Conservation (phyloP, 2,888 invertebrate species). For the Ophion costatus region DNA sequence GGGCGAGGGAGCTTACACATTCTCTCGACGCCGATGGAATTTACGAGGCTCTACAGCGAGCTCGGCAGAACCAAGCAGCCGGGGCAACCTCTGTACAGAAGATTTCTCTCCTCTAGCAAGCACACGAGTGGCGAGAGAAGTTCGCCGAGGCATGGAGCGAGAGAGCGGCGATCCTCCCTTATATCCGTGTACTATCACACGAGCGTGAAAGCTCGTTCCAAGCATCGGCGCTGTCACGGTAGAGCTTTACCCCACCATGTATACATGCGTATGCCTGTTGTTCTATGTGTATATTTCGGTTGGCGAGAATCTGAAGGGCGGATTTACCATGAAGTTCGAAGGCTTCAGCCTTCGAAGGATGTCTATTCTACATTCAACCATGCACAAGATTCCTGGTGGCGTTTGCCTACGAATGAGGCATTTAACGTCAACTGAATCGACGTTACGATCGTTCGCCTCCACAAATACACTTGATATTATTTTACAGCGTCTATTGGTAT, state of each 20-base stretch:
- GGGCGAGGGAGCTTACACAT: slow-evolving; percentile 60
- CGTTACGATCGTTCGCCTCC: background rate
- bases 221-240: slow-evolving; percentile 53
- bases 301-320: slow-evolving; percentile 8
- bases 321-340: background rate
- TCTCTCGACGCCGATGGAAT: slow-evolving; percentile 66
- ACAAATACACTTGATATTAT: background rate
- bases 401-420: background rate
- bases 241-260: slow-evolving; percentile 37
- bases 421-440: background rate
- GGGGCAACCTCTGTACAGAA: slow-evolving; percentile 43
- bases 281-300: background rate
- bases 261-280: background rate
- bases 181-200: slow-evolving; percentile 39
- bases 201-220: slow-evolving; percentile 63
- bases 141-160: slow-evolving; percentile 49
- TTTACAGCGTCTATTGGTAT: background rate
- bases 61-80: slow-evolving; percentile 48
- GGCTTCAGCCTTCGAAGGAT: background rate
- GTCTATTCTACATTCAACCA: background rate
- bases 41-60: slow-evolving; percentile 60
- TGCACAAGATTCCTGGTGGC: background rate
- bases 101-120: slow-evolving; percentile 40
- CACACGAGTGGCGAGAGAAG: slow-evolving; percentile 51
- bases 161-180: slow-evolving; percentile 18